These are phyloP conservation scores for Eupithecia exiguata DNA, from an alignment of 2,888 invertebrate genomes.

Conservation along the genomic window DNA sequence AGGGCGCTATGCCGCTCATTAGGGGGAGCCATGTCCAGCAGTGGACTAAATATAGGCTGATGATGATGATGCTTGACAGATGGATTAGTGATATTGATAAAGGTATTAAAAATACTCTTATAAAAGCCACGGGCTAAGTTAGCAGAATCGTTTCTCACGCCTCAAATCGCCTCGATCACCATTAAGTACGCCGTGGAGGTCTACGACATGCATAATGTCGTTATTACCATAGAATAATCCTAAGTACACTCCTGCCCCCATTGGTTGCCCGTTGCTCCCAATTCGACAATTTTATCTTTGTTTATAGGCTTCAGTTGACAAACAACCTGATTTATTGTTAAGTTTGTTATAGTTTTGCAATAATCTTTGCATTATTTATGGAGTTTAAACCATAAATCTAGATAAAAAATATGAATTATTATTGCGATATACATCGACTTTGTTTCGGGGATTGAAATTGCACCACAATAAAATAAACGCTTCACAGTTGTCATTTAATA, in stretches of 20 bases:
- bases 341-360: slow-evolving; percentile 17
- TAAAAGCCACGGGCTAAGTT: no score
- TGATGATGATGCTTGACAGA: no score
- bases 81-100: no score
- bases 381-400: slow-evolving; percentile 12
- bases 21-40: no score
- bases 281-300: slow-evolving; percentile 51
- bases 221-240: neutral
- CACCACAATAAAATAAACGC: neutral
- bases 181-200: no score
- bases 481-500: no score
- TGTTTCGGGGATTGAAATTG: neutral
- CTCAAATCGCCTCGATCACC: no score
- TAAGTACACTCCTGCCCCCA: slow-evolving; percentile 24
- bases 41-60: no score
- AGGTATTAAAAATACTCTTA: no score
- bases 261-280: slow-evolving; percentile 36
- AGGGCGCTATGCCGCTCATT: no score
- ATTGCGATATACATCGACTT: neutral
- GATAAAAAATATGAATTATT: neutral
- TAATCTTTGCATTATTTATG: slow-evolving; percentile 10
- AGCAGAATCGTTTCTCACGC: no score
- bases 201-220: no score
- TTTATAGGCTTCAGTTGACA: slow-evolving; percentile 41
- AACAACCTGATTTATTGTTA: slow-evolving; percentile 30